Conservation (phyloP, 2,797 vertebrate species). For the Sibirionetta formosa region DNA sequence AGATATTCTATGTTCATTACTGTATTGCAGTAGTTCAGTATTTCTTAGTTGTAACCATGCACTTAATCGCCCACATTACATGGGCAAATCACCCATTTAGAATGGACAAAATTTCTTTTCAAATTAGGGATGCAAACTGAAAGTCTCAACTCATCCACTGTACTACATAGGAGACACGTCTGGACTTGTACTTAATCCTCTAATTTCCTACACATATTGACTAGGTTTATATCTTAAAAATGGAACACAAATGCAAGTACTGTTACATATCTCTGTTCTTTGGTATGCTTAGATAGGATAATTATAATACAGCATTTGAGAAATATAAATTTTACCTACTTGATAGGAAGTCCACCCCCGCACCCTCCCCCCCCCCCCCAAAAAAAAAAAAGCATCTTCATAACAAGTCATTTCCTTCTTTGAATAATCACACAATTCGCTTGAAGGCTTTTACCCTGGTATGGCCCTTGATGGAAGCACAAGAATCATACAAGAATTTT, state of each 20-base stretch:
- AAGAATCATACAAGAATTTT: background rate
- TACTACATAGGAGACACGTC: fast-evolving
- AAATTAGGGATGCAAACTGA: background rate
- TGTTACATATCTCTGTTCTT: background rate
- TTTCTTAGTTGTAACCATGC: background rate
- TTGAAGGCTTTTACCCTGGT: background rate
- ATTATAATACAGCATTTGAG: background rate
- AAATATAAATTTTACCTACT: background rate
- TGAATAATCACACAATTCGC: background rate
- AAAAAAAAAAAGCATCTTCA: background rate
- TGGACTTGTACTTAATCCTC: too few species aligned
- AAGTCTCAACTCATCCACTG: background rate
- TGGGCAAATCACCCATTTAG: background rate
- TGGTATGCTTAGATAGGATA: background rate
- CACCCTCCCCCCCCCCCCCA: too few species aligned
- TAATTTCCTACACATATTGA: background rate
- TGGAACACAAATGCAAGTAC: background rate
- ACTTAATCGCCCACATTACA: background rate
- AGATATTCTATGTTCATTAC: background rate
- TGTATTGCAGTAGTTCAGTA: background rate
- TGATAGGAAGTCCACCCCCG: too few species aligned
- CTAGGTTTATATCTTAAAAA: background rate
- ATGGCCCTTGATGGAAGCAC: background rate
- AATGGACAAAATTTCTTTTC: background rate
- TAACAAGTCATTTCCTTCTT: background rate